phyloP scores from a whole-genome alignment of 2,888 invertebrate genomes.

The Dexiosoma caninum region DNA sequence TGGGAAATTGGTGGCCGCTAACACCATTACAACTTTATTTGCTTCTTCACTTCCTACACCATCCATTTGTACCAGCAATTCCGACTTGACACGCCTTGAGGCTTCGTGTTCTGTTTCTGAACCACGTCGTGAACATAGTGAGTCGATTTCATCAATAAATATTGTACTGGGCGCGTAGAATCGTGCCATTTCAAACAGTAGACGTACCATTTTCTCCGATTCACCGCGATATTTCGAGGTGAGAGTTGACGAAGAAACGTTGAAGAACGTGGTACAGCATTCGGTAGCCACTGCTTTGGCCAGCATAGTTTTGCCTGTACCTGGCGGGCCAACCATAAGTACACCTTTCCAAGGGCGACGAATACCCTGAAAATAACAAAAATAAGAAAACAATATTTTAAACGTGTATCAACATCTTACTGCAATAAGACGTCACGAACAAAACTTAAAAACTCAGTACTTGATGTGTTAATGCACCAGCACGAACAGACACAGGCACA shows the following conservation, averaged over 20 bases:
- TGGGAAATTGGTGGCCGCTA: slow-evolving; percentile 99
- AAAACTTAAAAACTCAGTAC: no score
- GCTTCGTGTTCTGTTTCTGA: slow-evolving; percentile 99
- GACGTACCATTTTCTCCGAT: slow-evolving; percentile 96
- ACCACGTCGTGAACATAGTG: slow-evolving; percentile 95
- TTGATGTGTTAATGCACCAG: no score
- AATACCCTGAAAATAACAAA: slow-evolving; percentile 83
- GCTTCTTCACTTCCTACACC: slow-evolving; percentile 84
- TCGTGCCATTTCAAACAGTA: slow-evolving; percentile 98
- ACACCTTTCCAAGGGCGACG: slow-evolving; percentile 98
- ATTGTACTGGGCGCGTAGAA: slow-evolving; percentile 99
- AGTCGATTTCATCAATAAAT: slow-evolving; percentile 99
- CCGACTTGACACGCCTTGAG: slow-evolving; percentile 96
- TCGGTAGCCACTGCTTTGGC: slow-evolving; percentile 99
- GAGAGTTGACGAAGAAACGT: slow-evolving; percentile 96
- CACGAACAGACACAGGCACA: no score
- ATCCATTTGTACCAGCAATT: slow-evolving; percentile 99
- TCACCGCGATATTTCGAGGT: slow-evolving; percentile 99
- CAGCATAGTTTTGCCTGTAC: slow-evolving; percentile 96
- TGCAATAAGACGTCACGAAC: no score
- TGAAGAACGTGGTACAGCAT: slow-evolving; percentile 98
- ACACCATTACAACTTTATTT: slow-evolving; percentile 93
- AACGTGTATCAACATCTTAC: no score
- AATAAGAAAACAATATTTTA: no score
- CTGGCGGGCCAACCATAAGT: slow-evolving; percentile 93